Evolutionary conservation across 2,797 vertebrate species (phyloP).

Genomic region (Spea hammondii): DNA sequence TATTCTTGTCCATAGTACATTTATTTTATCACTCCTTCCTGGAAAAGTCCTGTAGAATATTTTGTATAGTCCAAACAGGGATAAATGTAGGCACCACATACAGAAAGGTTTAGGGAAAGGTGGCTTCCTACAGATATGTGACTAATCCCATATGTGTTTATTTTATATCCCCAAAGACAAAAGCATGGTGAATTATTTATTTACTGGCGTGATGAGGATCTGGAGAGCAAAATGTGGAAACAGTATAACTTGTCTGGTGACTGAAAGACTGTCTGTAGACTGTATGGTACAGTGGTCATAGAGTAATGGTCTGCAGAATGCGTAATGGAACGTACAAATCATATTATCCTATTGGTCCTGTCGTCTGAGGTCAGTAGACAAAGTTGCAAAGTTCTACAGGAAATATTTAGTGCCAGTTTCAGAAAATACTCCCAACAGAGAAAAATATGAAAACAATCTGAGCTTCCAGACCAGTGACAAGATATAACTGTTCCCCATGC

Average conservation of each 20-base stretch:
- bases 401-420: slow-evolving; percentile 11
- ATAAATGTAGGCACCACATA: background rate
- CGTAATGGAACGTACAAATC: background rate
- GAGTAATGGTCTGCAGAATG: slow-evolving; percentile 14
- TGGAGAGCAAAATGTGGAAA: slow-evolving; percentile 4
- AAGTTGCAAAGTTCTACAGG: slow-evolving; percentile 29
- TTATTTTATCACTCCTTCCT: background rate
- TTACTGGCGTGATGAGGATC: background rate
- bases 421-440: background rate
- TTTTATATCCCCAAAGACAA: background rate
- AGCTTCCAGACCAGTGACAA: slow-evolving; percentile 9
- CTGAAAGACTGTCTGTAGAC: background rate
- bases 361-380: background rate
- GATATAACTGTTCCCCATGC: slow-evolving; percentile 16
- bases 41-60: background rate
- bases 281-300: slow-evolving; percentile 20
- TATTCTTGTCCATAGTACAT: background rate
- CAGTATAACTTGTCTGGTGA: background rate
- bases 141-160: background rate
- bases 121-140: background rate
- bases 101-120: background rate
- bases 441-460: background rate
- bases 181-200: background rate
- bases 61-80: background rate
- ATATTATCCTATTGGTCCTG: background rate